These are phyloP conservation scores for Mormyrus proboscirostris DNA, from an alignment of 2,797 vertebrate genomes.

Conservation along the genomic window DNA sequence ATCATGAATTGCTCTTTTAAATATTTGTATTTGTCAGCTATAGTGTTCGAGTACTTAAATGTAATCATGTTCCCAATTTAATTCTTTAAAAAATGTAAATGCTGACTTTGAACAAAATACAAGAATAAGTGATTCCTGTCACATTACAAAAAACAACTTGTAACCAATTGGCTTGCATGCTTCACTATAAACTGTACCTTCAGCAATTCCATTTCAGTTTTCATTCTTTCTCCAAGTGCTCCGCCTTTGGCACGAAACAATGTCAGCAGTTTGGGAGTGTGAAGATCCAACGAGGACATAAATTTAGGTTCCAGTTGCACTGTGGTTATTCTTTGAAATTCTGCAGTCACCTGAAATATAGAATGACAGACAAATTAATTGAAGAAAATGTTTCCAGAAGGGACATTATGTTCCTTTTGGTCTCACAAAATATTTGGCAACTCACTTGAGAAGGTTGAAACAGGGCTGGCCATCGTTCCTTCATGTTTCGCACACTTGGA, in stretches of 20 bases:
- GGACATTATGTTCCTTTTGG: too few species aligned
- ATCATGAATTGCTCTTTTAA: neutral
- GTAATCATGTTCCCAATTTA: neutral
- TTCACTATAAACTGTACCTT: neutral
- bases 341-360: neutral
- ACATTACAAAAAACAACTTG: neutral
- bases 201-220: too few species aligned
- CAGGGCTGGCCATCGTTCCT: too few species aligned
- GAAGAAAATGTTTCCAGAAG: too few species aligned
- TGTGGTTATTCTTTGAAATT: conserved; percentile 24
- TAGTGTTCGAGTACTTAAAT: neutral
- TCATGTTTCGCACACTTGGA: too few species aligned
- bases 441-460: too few species aligned
- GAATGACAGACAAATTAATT: too few species aligned
- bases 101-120: too few species aligned
- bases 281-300: conserved; percentile 21
- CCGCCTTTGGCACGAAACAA: conserved; percentile 15
- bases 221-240: neutral
- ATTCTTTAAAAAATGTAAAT: neutral
- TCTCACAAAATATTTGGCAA: too few species aligned
- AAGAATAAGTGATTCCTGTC: neutral
- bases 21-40: neutral
- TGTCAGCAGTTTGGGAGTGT: conserved; percentile 21
- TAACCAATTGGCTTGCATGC: neutral
- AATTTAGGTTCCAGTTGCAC: conserved; percentile 22